These are phyloP conservation scores for Gavia stellata DNA, from an alignment of 2,113 vertebrate genomes.

Conservation along the genomic window DNA sequence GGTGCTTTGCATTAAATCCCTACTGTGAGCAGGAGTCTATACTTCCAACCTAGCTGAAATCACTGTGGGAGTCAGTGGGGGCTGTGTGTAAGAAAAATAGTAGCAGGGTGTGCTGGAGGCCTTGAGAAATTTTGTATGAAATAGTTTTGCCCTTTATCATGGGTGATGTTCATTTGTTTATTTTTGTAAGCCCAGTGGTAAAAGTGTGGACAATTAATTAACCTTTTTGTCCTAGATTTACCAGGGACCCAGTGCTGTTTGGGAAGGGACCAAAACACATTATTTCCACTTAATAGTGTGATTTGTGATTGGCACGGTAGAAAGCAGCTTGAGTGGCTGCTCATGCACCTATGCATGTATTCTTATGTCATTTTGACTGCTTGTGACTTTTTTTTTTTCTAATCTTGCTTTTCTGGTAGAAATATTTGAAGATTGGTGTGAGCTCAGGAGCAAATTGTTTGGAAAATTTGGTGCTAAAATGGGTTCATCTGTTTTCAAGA, in stretches of 20 bases:
- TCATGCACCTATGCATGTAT: not conserved
- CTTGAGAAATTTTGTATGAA: not conserved
- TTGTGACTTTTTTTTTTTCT: not conserved
- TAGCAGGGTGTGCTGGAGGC: not conserved
- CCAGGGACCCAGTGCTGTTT: not conserved
- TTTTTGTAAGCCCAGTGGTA: not conserved
- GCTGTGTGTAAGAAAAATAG: not conserved
- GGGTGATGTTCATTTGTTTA: not conserved
- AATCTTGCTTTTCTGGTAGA: not conserved
- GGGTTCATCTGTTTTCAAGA: not conserved
- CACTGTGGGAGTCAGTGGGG: not conserved
- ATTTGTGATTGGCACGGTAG: not conserved
- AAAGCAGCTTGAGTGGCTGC: not conserved
- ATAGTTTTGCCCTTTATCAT: not conserved
- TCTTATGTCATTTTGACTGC: not conserved
- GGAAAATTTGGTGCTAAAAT: constrained; percentile 6
- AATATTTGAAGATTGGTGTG: not conserved
- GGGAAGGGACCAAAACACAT: not conserved
- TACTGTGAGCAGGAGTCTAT: not conserved
- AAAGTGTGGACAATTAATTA: not conserved
- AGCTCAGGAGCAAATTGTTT: not conserved
- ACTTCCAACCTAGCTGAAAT: not conserved
- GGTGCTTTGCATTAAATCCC: not conserved
- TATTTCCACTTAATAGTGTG: not conserved
- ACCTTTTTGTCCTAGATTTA: not conserved